A percentile compares a stretch with the other conserved stretches of the same genome.
Evolutionary conservation across 2,888 invertebrate species (phyloP).

Genomic region (Epistrophella euchroma): DNA sequence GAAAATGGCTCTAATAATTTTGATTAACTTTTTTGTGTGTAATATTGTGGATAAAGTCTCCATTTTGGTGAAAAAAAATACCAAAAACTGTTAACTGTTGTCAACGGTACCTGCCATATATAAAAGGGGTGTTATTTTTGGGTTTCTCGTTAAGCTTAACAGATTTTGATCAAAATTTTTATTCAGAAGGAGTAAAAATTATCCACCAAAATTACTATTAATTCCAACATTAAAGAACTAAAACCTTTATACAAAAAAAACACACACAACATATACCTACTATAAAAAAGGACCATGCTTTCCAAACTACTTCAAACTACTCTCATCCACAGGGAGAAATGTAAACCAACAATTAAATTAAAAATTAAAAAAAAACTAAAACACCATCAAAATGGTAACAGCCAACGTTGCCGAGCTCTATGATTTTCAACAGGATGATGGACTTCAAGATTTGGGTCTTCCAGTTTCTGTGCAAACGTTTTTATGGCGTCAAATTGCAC

Average conservation of each 20-base stretch:
- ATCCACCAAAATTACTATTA: too few relatives aligned
- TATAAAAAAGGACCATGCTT: not conserved
- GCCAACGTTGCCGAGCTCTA: slow-evolving; percentile 80
- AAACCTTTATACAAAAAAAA: not conserved
- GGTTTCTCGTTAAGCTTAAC: too few relatives aligned
- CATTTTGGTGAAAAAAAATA: too few relatives aligned
- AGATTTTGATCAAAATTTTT: too few relatives aligned
- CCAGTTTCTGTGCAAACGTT: slow-evolving; percentile 98
- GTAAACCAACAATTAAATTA: slow-evolving; percentile 26
- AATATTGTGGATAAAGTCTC: too few relatives aligned
- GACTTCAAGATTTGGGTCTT: slow-evolving; percentile 90
- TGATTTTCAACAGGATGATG: slow-evolving; percentile 85
- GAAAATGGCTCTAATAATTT: too few relatives aligned
- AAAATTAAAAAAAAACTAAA: not conserved
- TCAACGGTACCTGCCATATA: too few relatives aligned
- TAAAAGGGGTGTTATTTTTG: too few relatives aligned
- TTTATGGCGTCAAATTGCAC: slow-evolving; percentile 98
- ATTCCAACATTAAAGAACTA: too few relatives aligned
- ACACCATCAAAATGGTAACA: slow-evolving; percentile 78
- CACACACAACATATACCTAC: not conserved
- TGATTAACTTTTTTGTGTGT: too few relatives aligned
- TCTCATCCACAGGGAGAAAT: slow-evolving; percentile 47
- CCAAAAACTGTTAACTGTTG: too few relatives aligned
- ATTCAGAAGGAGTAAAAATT: too few relatives aligned
- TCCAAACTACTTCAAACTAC: not conserved